Conservation (phyloP, 2,797 vertebrate species). For the Vultur gryphus region DNA sequence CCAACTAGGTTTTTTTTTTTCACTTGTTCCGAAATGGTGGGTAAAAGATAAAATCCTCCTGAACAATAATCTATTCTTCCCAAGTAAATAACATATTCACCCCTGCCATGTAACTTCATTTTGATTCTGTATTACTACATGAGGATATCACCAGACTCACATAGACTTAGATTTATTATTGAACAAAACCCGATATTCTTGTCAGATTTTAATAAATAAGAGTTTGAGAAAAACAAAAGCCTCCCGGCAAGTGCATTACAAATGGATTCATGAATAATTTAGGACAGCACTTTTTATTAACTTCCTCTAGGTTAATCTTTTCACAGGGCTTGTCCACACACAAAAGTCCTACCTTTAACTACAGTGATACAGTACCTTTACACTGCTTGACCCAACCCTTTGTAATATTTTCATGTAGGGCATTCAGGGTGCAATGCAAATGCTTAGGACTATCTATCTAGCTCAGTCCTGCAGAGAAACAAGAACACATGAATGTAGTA, state of each 20-base stretch:
- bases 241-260: constrained; percentile 18
- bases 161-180: constrained; percentile 32
- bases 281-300: constrained; percentile 45
- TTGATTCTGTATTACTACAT: constrained; percentile 28
- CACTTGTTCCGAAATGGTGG: background rate
- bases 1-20: background rate
- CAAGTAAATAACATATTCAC: constrained; percentile 36
- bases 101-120: constrained; percentile 19
- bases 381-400: background rate
- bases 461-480: background rate
- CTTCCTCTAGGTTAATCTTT: constrained; percentile 37
- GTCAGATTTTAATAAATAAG: constrained; percentile 65
- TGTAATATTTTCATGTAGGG: background rate
- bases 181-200: constrained; percentile 38
- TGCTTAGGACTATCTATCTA: background rate
- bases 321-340: background rate
- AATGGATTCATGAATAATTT: constrained; percentile 50
- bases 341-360: background rate
- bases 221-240: constrained; percentile 56
- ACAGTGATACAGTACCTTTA: background rate
- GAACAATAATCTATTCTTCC: constrained; percentile 33
- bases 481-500: background rate
- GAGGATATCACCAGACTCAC: constrained; percentile 12
- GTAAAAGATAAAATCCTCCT: constrained; percentile 34
- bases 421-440: background rate